These are phyloP conservation scores for Drosophila nikananu DNA, from an alignment of 1,140 invertebrate species.

Conservation along the genomic window DNA sequence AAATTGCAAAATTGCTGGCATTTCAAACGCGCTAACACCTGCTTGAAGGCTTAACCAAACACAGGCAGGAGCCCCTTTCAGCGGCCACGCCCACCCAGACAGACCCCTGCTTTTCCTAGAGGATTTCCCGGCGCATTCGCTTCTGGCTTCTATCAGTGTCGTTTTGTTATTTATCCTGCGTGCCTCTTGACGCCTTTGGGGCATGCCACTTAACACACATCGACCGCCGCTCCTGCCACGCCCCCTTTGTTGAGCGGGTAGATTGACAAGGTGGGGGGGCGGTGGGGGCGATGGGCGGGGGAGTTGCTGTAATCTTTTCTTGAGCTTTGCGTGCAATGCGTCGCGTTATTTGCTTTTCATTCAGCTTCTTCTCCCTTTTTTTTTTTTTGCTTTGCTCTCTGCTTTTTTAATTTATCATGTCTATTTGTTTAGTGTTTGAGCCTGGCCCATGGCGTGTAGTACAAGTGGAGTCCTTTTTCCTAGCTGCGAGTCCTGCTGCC, in stretches of 20 bases:
- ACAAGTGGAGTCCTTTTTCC: slow-evolving; percentile 35
- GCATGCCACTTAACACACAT: slow-evolving; percentile 80
- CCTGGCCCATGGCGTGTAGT: slow-evolving; percentile 62
- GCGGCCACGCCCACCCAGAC: slow-evolving; percentile 12
- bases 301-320: slow-evolving; percentile 63
- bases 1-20: slow-evolving; percentile 67
- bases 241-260: slow-evolving; percentile 28
- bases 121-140: slow-evolving; percentile 4
- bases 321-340: slow-evolving; percentile 56
- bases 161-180: slow-evolving; percentile 81
- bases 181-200: slow-evolving; percentile 67
- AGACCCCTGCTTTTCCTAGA: neutral
- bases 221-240: slow-evolving; percentile 50
- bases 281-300: neutral
- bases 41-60: slow-evolving; percentile 58
- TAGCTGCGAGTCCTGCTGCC: neutral
- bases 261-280: neutral
- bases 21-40: slow-evolving; percentile 69
- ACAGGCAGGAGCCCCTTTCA: slow-evolving; percentile 7
- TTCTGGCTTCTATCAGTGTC: slow-evolving; percentile 69
- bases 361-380: slow-evolving; percentile 19
- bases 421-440: slow-evolving; percentile 78
- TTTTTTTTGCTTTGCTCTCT: slow-evolving; percentile 60
- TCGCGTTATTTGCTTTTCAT: slow-evolving; percentile 57
- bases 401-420: slow-evolving; percentile 82